Conservation (phyloP, 2,888 invertebrate species). For the Patella ulyssiponensis region DNA sequence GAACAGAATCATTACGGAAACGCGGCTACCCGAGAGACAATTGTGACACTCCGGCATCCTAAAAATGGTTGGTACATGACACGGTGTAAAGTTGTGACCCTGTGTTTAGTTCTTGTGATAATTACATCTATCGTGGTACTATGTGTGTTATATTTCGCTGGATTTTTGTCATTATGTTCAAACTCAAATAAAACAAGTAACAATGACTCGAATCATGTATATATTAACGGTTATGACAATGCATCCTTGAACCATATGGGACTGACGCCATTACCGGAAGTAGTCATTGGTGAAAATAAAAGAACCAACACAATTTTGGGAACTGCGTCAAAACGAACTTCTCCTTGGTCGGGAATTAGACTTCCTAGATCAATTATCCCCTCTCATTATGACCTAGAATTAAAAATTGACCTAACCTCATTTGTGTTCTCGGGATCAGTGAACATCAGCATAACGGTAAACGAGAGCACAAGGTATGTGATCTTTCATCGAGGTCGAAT, state of each 20-base stretch:
- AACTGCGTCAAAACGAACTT: neutral
- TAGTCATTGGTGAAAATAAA: neutral
- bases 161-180: constrained; percentile 9
- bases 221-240: constrained; percentile 3
- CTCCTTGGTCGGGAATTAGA: constrained; percentile 48
- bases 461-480: constrained; percentile 45
- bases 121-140: constrained; percentile 45
- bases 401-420: constrained; percentile 48
- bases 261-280: neutral
- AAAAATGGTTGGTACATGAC: constrained; percentile 47
- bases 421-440: constrained; percentile 49
- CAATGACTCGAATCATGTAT: constrained; percentile 10
- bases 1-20: constrained; percentile 26
- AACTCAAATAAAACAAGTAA: neutral
- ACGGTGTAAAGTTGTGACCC: constrained; percentile 42
- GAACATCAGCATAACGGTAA: constrained; percentile 45
- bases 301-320: neutral
- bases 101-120: constrained; percentile 41
- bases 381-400: constrained; percentile 51
- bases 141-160: constrained; percentile 40
- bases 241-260: neutral
- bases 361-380: constrained; percentile 54
- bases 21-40: constrained; percentile 38
- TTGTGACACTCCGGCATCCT: constrained; percentile 40
- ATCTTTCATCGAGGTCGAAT: constrained; percentile 51